phyloP scores from a whole-genome alignment of 2,113 vertebrate genomes.

The Galeopterus variegatus region DNA sequence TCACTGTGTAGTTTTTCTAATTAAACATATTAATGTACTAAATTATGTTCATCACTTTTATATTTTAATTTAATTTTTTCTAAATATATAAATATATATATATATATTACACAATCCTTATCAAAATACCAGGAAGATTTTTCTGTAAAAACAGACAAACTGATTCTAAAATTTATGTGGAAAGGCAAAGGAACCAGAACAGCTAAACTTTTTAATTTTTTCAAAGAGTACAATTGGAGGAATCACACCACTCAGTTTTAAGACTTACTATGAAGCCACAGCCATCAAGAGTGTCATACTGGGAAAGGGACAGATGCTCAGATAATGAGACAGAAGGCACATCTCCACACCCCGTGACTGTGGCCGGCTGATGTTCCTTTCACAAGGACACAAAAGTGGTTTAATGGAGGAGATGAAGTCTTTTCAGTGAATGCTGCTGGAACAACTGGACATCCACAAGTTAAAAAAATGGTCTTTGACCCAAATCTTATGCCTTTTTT shows the following conservation, averaged over 20 bases:
- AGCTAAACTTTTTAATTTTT: neutral
- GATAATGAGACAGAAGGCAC: rapidly evolving
- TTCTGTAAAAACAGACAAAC: neutral
- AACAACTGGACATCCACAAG: too few species aligned
- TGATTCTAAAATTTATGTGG: neutral
- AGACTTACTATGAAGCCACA: neutral
- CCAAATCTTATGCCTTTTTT: neutral
- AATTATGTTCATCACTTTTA: neutral
- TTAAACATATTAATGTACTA: neutral
- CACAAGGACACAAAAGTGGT: too few species aligned
- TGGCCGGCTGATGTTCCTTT: rapidly evolving
- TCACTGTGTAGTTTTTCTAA: neutral
- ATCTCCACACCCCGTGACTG: rapidly evolving
- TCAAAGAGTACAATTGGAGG: neutral
- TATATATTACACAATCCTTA: neutral
- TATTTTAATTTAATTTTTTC: neutral
- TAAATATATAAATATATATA: neutral
- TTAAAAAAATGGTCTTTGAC: too few species aligned
- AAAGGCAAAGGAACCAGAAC: neutral
- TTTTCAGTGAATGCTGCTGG: too few species aligned
- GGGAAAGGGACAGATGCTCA: rapidly evolving
- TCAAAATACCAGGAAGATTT: neutral
- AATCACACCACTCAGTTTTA: neutral
- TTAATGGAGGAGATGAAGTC: too few species aligned
- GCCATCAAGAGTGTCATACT: neutral